Conservation (phyloP, 2,113 vertebrate species). For the Steatornis caripensis region DNA sequence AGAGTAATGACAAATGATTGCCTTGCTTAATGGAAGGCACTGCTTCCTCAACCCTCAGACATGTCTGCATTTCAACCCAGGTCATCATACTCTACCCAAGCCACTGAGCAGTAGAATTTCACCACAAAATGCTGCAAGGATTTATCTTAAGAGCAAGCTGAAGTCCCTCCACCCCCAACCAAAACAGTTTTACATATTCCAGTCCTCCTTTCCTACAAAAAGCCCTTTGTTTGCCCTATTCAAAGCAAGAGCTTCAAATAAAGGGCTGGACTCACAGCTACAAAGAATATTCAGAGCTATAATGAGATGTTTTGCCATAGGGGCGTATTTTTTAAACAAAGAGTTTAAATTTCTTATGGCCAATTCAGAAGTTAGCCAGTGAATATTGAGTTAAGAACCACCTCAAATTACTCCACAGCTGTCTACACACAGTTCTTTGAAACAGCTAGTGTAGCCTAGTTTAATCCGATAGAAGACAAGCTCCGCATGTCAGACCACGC, state of each 20-base stretch:
- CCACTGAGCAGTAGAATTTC: background rate
- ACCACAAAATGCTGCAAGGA: background rate
- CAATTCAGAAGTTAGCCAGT: background rate
- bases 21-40: background rate
- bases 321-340: background rate
- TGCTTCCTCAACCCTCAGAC: background rate
- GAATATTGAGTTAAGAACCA: background rate
- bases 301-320: background rate
- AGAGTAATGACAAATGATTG: background rate
- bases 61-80: background rate
- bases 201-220: background rate
- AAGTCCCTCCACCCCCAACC: background rate
- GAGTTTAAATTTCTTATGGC: background rate
- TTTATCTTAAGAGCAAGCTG: background rate
- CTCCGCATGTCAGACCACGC: no score
- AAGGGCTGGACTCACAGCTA: fast-evolving
- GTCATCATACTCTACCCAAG: background rate
- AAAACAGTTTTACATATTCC: background rate
- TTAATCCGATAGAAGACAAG: background rate
- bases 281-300: background rate
- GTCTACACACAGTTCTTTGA: background rate
- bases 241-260: background rate
- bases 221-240: background rate
- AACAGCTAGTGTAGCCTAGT: background rate
- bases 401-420: background rate